These are phyloP conservation scores for Rhopilema esculentum DNA, from an alignment of 30 jellyfish, hydroid and myxozoan genomes.

Conservation along the genomic window DNA sequence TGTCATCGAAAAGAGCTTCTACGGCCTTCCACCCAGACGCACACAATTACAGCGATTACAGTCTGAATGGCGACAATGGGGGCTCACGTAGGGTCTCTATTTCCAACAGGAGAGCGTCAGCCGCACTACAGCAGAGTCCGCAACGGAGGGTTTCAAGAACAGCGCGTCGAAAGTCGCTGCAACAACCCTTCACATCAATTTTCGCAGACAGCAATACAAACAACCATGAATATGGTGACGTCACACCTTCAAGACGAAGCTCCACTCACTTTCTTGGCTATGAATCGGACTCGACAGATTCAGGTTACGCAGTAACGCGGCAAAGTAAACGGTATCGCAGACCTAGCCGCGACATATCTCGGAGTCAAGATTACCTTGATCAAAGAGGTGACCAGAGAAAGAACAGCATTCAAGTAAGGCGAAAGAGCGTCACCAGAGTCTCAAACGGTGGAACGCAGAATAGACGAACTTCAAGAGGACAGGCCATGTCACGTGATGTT, in stretches of 20 bases:
- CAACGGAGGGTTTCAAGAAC: background rate
- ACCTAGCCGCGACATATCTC: background rate
- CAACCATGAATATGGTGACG: background rate
- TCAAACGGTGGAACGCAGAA: background rate
- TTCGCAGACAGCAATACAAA: background rate
- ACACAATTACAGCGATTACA: background rate
- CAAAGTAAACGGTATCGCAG: conserved; percentile 44
- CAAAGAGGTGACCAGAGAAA: background rate
- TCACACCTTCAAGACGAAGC: background rate
- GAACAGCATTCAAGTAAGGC: background rate
- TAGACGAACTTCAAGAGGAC: background rate
- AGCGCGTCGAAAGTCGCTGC: conserved; percentile 1
- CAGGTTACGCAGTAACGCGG: conserved; percentile 61
- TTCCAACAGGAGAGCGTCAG: background rate
- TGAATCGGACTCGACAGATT: conserved; percentile 68
- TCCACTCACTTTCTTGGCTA: conserved; percentile 27
- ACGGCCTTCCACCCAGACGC: background rate
- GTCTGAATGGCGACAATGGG: background rate
- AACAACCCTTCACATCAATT: background rate
- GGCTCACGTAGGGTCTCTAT: conserved; percentile 2
- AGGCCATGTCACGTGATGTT: background rate
- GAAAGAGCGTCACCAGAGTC: conserved; percentile 18
- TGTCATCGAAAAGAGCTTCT: background rate
- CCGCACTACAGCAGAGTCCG: background rate
- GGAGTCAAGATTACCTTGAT: background rate